These are phyloP conservation scores for Tribolium madens DNA, from an alignment of 1,140 invertebrate species.

Conservation along the genomic window DNA sequence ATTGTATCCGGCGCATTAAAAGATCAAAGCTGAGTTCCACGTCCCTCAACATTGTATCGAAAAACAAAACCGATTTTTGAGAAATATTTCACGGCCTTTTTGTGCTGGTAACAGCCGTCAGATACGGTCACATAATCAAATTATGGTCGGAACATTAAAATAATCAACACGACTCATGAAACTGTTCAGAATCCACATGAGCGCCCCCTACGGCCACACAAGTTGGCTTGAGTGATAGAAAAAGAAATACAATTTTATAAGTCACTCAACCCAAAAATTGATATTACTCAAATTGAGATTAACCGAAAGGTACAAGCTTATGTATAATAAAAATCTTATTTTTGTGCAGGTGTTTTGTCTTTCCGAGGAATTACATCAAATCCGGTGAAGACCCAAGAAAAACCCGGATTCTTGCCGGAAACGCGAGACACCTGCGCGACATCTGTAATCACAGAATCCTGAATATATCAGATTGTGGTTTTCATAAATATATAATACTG, in stretches of 20 bases:
- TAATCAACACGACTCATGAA: slow-evolving; percentile 34
- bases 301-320: slow-evolving; percentile 9
- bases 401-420: slow-evolving; percentile 36
- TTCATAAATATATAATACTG: slow-evolving; percentile 40
- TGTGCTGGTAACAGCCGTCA: slow-evolving; percentile 22
- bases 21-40: slow-evolving; percentile 40
- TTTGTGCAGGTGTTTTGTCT: slow-evolving; percentile 24
- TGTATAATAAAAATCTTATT: slow-evolving; percentile 26
- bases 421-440: slow-evolving; percentile 46
- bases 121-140: slow-evolving; percentile 37
- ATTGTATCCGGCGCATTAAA: slow-evolving; percentile 43
- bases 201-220: slow-evolving; percentile 29
- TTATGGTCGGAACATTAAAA: slow-evolving; percentile 19
- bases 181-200: slow-evolving; percentile 5
- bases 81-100: slow-evolving; percentile 19
- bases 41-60: slow-evolving; percentile 27
- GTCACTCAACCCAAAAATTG: slow-evolving; percentile 20
- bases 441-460: slow-evolving; percentile 49
- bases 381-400: slow-evolving; percentile 31
- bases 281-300: slow-evolving; percentile 1
- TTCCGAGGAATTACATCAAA: slow-evolving; percentile 24
- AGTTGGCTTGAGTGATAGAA: neutral
- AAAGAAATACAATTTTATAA: slow-evolving; percentile 1
- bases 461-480: slow-evolving; percentile 48
- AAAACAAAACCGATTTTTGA: slow-evolving; percentile 8